These are phyloP conservation scores for Daphoenositta chrysoptera DNA, from an alignment of 2,113 vertebrate genomes.

Conservation along the genomic window DNA sequence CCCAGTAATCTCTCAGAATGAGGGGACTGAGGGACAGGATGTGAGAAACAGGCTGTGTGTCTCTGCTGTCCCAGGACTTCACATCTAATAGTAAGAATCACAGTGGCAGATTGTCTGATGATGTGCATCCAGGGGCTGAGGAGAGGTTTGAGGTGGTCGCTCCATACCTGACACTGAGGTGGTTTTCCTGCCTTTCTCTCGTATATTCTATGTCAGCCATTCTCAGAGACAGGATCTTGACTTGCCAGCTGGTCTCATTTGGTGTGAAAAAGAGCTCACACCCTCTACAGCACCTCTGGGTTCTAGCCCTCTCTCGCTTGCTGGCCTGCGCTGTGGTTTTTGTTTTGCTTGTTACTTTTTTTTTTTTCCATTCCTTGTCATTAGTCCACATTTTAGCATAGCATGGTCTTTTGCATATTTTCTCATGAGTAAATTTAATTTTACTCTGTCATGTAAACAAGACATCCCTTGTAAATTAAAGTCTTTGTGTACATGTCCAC, in stretches of 20 bases:
- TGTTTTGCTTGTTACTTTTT: neutral
- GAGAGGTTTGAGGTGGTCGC: neutral
- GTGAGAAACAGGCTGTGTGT: neutral
- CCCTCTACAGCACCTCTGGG: neutral
- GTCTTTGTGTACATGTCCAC: neutral
- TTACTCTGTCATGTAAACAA: neutral
- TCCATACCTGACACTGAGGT: neutral
- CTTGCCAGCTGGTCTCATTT: neutral
- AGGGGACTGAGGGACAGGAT: neutral
- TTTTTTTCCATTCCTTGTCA: neutral
- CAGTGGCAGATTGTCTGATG: neutral
- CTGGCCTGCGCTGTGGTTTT: neutral
- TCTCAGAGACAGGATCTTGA: neutral
- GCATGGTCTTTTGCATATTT: neutral
- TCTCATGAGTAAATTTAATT: neutral
- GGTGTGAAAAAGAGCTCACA: slow-evolving; percentile 5
- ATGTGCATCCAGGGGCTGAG: neutral
- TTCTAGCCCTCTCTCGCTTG: neutral
- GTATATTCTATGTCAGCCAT: neutral
- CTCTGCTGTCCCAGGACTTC: neutral
- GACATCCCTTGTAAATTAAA: neutral
- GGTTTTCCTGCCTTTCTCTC: neutral
- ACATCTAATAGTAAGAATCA: neutral
- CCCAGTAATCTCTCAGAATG: neutral
- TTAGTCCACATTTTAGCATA: neutral